Evolutionary conservation across 1,140 invertebrate species (phyloP).

Genomic region (Monochamus saltuarius): DNA sequence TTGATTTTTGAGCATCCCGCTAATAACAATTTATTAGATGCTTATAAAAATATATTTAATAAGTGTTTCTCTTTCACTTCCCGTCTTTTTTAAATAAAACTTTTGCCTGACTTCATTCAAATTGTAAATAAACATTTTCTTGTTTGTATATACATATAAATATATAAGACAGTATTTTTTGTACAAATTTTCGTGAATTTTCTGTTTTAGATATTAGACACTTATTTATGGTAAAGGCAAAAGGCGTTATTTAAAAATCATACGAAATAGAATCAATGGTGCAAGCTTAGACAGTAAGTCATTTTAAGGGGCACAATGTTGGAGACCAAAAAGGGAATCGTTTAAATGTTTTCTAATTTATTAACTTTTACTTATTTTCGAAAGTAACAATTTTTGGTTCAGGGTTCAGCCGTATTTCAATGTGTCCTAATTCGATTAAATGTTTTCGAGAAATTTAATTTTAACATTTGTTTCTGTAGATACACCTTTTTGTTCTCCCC

Average conservation of each 20-base stretch:
- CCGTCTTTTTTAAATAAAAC: conserved; percentile 23
- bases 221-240: conserved; percentile 32
- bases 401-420: too few species aligned
- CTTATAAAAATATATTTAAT: conserved; percentile 13
- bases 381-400: too few species aligned
- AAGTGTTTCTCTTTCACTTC: conserved; percentile 14
- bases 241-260: conserved; percentile 33
- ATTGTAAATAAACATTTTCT: conserved; percentile 35
- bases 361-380: too few species aligned
- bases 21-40: too few species aligned
- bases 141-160: conserved; percentile 32
- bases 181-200: conserved; percentile 35
- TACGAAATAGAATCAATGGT: conserved; percentile 42
- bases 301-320: conserved; percentile 6
- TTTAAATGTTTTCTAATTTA: too few species aligned
- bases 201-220: conserved; percentile 31
- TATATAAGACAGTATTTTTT: conserved; percentile 33
- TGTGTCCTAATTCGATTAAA: too few species aligned
- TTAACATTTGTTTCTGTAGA: not conserved
- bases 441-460: too few species aligned
- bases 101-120: conserved; percentile 11
- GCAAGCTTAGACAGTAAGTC: conserved; percentile 30
- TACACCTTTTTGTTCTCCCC: too few species aligned
- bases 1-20: too few species aligned
- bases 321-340: too few species aligned